Conservation (phyloP, 1,140 invertebrate genomes). For the Papilio helenus region DNA sequence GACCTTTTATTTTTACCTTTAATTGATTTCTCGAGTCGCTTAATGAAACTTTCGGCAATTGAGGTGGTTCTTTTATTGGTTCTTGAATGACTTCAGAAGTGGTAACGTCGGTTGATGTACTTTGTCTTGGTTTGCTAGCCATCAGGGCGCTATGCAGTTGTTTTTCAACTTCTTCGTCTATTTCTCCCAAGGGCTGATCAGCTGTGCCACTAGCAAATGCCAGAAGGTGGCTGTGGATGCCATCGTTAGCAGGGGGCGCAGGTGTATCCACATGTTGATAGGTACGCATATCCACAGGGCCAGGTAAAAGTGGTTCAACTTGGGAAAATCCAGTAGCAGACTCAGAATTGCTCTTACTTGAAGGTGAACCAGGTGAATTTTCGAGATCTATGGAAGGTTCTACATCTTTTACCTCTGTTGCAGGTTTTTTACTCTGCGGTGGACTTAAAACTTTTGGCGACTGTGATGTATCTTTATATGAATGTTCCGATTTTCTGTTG, state of each 20-base stretch:
- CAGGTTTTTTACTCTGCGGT: conserved; percentile 64
- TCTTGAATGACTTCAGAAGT: conserved; percentile 71
- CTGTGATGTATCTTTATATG: conserved; percentile 83
- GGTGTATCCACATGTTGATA: conserved; percentile 85
- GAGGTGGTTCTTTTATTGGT: conserved; percentile 77
- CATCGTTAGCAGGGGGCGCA: conserved; percentile 58
- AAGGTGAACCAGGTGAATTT: conserved; percentile 59
- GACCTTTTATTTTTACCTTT: conserved; percentile 96
- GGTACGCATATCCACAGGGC: conserved; percentile 94
- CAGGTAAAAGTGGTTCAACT: conserved; percentile 89
- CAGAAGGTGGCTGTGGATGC: conserved; percentile 85
- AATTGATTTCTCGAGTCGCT: conserved; percentile 91
- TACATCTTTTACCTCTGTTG: conserved; percentile 60
- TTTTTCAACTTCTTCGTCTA: conserved; percentile 91
- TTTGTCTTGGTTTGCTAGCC: conserved; percentile 74
- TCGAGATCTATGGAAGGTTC: conserved; percentile 55
- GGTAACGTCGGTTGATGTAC: conserved; percentile 53
- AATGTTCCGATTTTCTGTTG: conserved; percentile 85
- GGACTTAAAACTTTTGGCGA: conserved; percentile 84
- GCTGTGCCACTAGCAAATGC: conserved; percentile 86
- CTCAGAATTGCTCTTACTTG: conserved; percentile 53
- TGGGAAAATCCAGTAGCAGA: conserved; percentile 79
- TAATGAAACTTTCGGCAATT: conserved; percentile 86
- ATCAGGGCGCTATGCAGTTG: conserved; percentile 87
- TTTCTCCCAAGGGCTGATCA: conserved; percentile 87